Evolutionary conservation across 2,113 vertebrate genomes (phyloP).

Genomic region (Peromyscus leucopus): DNA sequence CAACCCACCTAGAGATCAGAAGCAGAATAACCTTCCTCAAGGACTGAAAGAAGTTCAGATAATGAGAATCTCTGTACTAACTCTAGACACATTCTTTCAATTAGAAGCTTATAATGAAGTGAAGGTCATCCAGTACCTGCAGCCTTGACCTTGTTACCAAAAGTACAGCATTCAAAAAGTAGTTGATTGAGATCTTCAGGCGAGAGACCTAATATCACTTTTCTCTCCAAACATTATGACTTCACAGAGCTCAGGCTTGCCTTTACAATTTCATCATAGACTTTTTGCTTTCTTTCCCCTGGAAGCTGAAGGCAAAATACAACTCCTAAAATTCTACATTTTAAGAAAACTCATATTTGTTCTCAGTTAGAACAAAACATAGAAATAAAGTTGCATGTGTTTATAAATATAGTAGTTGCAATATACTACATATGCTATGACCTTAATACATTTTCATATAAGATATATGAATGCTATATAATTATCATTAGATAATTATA

Average conservation of each 20-base stretch:
- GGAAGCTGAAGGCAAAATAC: neutral
- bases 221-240: neutral
- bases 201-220: neutral
- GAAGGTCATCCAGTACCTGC: conserved; percentile 44
- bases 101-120: conserved; percentile 63
- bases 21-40: conserved; percentile 13
- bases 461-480: neutral
- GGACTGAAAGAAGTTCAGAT: conserved; percentile 49
- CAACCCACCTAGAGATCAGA: neutral
- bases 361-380: neutral
- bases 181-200: conserved; percentile 20
- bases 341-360: neutral
- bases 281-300: neutral
- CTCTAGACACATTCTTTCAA: conserved; percentile 56
- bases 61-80: conserved; percentile 60
- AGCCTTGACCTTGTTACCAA: conserved; percentile 47
- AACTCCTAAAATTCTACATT: conserved; percentile 16
- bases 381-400: neutral
- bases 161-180: conserved; percentile 12
- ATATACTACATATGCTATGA: neutral
- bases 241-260: neutral
- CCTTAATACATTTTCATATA: neutral
- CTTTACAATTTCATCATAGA: neutral
- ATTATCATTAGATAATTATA: neutral
- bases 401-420: neutral